Conservation (phyloP, 2,113 vertebrate genomes). For the Isurus oxyrinchus region DNA sequence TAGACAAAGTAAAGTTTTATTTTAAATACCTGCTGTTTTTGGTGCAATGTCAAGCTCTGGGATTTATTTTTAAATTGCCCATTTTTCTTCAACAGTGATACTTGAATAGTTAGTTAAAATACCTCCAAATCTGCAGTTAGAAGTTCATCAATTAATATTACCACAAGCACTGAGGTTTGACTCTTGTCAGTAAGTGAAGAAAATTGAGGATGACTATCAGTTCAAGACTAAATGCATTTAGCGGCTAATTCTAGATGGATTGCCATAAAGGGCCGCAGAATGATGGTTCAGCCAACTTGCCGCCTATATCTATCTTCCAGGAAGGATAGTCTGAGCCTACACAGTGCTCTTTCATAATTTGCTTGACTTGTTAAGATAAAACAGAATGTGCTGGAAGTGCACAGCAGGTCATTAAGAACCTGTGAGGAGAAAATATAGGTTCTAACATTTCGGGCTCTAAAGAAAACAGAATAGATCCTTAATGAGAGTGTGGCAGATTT, state of each 20-base stretch:
- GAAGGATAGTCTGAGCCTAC: neutral
- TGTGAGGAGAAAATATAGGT: neutral
- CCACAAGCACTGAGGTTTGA: neutral
- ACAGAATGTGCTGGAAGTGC: neutral
- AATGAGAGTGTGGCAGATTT: neutral
- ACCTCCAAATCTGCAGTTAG: neutral
- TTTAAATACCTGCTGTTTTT: neutral
- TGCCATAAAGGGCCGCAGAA: neutral
- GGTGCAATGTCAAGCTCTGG: neutral
- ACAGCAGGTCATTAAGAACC: neutral
- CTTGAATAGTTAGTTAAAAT: neutral
- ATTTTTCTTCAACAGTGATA: neutral
- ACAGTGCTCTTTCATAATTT: neutral
- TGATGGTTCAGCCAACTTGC: neutral
- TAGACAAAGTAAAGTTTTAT: constrained; percentile 8
- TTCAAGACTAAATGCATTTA: neutral
- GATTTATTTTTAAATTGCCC: neutral
- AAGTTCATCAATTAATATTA: neutral
- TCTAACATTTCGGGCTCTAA: neutral
- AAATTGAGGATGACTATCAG: neutral
- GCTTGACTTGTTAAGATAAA: neutral
- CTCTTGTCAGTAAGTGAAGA: neutral
- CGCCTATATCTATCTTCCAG: neutral
- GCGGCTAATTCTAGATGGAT: neutral
- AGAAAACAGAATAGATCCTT: neutral